Evolutionary conservation across 2,888 invertebrate species (phyloP).

Genomic region (Dioctria linearis): DNA sequence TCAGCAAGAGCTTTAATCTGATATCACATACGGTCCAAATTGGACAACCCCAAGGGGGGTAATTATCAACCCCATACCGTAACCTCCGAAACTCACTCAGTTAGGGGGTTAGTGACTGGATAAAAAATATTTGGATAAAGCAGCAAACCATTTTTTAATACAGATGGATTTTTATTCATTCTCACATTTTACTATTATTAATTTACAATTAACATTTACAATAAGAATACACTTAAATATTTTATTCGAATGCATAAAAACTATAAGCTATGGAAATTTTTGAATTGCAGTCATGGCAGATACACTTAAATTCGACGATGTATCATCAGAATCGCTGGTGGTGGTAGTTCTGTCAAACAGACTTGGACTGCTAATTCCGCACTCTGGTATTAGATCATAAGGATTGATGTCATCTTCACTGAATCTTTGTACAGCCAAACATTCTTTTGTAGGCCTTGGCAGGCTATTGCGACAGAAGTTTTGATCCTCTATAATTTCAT

Average conservation of each 20-base stretch:
- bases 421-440: slow-evolving; percentile 60
- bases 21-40: too few species aligned
- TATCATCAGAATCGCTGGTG: slow-evolving; percentile 61
- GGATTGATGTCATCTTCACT: slow-evolving; percentile 63
- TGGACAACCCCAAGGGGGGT: too few species aligned
- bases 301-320: slow-evolving; percentile 63
- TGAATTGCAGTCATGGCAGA: slow-evolving; percentile 68
- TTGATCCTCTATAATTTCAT: slow-evolving; percentile 63
- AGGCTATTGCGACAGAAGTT: slow-evolving; percentile 69
- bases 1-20: too few species aligned
- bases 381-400: slow-evolving; percentile 65
- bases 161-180: slow-evolving; percentile 5
- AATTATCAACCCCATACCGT: too few species aligned
- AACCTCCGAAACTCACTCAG: too few species aligned
- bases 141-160: too few species aligned
- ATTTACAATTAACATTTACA: slow-evolving; percentile 42
- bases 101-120: too few species aligned
- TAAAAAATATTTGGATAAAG: too few species aligned
- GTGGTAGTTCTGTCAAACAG: slow-evolving; percentile 66
- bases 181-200: neutral
- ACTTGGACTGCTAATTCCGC: slow-evolving; percentile 70
- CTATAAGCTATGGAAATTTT: slow-evolving; percentile 60
- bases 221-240: neutral
- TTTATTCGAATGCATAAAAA: neutral
- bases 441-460: slow-evolving; percentile 69